phyloP scores from a whole-genome alignment of 2,888 invertebrate genomes.

The Mellilla xanthometata region DNA sequence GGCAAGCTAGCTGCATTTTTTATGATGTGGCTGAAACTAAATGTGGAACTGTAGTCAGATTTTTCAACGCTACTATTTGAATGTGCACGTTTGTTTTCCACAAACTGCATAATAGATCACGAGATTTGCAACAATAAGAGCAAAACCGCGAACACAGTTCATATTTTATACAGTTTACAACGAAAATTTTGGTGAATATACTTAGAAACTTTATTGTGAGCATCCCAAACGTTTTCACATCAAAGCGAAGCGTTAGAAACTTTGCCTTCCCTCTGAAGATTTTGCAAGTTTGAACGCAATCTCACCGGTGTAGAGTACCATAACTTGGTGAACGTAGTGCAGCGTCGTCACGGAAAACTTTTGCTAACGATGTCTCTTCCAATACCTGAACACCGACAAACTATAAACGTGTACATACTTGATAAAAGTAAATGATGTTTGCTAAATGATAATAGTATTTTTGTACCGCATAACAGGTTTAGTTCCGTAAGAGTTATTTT shows the following conservation, averaged over 20 bases:
- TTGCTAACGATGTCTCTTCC: conserved; percentile 7
- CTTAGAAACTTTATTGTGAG: conserved; percentile 8
- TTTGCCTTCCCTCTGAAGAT: conserved; percentile 5
- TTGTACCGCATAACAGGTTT: no score
- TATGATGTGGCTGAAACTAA: conserved; percentile 5
- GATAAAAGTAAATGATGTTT: no score
- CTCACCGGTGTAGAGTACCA: conserved; percentile 13
- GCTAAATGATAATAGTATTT: no score
- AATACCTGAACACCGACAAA: no score
- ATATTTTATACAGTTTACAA: conserved; percentile 3
- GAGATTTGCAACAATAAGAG: background rate
- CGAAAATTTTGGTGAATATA: conserved; percentile 1
- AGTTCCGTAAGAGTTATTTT: no score
- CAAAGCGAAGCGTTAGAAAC: conserved; percentile 17
- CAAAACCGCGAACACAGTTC: background rate
- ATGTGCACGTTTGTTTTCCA: background rate
- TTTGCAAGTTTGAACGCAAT: conserved; percentile 12
- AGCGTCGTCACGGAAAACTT: conserved; percentile 10
- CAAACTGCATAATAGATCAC: conserved; percentile 4
- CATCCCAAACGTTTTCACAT: conserved; percentile 19
- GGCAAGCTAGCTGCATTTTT: conserved; percentile 12
- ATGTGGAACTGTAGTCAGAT: background rate
- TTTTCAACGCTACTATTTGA: background rate
- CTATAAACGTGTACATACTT: no score
- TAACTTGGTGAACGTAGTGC: conserved; percentile 9